A percentile compares a stretch with the other conserved stretches of the same genome.
phyloP scores from a whole-genome alignment of 2,113 vertebrate species.

The Spizaetus ornatus region DNA sequence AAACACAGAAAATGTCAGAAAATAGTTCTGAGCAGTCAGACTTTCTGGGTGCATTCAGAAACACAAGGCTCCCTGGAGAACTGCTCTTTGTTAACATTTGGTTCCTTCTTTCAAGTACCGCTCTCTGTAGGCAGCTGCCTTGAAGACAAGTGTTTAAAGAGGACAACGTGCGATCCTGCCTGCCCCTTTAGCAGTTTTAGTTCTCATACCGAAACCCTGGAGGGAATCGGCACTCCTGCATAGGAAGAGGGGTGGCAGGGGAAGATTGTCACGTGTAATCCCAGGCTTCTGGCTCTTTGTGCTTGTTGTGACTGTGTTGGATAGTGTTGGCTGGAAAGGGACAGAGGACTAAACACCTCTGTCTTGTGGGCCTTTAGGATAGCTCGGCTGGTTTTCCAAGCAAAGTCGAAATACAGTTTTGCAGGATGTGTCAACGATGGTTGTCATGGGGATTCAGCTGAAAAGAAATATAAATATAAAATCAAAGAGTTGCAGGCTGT shows the following conservation, averaged over 20 bases:
- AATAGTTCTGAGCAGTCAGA: neutral
- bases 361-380: neutral
- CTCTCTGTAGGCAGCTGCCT: neutral
- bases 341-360: neutral
- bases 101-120: neutral
- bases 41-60: neutral
- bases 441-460: constrained; percentile 46
- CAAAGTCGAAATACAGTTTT: neutral
- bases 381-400: neutral
- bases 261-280: neutral
- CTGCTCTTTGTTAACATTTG: accelerated
- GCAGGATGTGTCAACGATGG: neutral
- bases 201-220: neutral
- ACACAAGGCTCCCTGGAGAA: neutral
- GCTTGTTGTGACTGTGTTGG: neutral
- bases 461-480: constrained; percentile 39
- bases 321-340: neutral
- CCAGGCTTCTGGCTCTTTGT: neutral
- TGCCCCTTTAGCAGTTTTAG: neutral
- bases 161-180: neutral
- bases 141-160: neutral
- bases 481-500: constrained; percentile 18
- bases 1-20: neutral
- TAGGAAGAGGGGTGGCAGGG: neutral
- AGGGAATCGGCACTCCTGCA: neutral